Conservation (phyloP, 2,113 vertebrate species). For the Todiramphus chloris region DNA sequence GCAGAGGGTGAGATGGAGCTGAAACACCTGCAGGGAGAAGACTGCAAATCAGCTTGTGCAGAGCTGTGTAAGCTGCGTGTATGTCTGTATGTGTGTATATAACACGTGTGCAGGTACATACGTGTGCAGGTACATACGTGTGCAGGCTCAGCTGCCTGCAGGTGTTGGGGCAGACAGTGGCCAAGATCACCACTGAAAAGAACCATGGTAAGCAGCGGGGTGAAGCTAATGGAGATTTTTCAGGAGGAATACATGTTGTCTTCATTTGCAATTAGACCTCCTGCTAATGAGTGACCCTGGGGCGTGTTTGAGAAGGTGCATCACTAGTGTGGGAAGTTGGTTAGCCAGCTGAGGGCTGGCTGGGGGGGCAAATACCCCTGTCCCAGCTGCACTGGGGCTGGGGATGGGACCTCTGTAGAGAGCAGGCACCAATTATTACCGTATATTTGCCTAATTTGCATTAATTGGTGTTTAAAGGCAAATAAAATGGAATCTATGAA, state of each 20-base stretch:
- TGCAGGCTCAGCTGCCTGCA: no score
- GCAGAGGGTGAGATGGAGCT: background rate
- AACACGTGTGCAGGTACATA: accelerated
- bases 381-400: no score
- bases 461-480: background rate
- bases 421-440: background rate
- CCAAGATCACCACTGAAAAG: accelerated
- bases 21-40: background rate
- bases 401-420: no score
- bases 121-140: no score
- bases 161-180: accelerated
- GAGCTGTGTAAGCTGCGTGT: no score
- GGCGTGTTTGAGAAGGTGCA: background rate
- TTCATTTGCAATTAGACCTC: background rate
- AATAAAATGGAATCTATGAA: background rate
- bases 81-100: accelerated
- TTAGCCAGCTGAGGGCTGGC: no score
- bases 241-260: accelerated
- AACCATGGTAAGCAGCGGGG: accelerated
- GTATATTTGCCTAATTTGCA: no score
- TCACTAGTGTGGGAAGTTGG: no score
- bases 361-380: no score
- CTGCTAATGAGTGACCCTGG: background rate
- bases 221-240: background rate
- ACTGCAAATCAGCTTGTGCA: background rate